phyloP scores from a whole-genome alignment of 2,888 invertebrate genomes.

The Watsonalla binaria region DNA sequence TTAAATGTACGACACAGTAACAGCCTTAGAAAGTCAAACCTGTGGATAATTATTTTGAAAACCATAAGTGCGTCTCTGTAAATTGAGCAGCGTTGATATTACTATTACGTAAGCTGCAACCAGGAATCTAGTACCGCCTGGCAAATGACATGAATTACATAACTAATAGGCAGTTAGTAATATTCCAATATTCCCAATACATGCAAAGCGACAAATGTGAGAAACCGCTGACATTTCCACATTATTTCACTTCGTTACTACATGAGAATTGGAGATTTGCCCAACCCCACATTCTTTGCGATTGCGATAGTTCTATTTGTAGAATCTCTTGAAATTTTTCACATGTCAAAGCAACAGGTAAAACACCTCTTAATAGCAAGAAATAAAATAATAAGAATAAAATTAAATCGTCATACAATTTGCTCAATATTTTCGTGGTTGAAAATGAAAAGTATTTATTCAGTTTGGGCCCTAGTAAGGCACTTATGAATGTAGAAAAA shows the following conservation, averaged over 20 bases:
- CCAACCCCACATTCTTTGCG: constrained; percentile 18
- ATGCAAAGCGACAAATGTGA: constrained; percentile 26
- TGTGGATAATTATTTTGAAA: too few relatives aligned
- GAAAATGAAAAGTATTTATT: too few relatives aligned
- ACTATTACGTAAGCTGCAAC: neutral
- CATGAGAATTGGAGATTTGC: constrained; percentile 17
- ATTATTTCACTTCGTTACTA: constrained; percentile 31
- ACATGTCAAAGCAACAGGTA: neutral
- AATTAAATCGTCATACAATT: too few relatives aligned
- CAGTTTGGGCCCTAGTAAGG: too few relatives aligned
- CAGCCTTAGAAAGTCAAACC: too few relatives aligned
- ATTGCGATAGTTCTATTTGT: constrained; percentile 6
- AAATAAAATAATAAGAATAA: too few relatives aligned
- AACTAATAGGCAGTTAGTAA: neutral
- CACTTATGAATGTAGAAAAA: too few relatives aligned
- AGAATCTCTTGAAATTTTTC: neutral
- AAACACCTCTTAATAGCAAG: neutral
- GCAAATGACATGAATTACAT: neutral
- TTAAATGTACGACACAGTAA: neutral
- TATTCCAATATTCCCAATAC: constrained; percentile 2
- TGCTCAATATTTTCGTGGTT: too few relatives aligned
- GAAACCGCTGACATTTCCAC: constrained; percentile 41
- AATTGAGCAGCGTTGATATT: neutral
- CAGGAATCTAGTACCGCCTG: neutral
- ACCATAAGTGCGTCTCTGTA: neutral